Base-by-base conservation (phyloP, 2,888 invertebrate species). In the Megastigmus dorsalis region DNA sequence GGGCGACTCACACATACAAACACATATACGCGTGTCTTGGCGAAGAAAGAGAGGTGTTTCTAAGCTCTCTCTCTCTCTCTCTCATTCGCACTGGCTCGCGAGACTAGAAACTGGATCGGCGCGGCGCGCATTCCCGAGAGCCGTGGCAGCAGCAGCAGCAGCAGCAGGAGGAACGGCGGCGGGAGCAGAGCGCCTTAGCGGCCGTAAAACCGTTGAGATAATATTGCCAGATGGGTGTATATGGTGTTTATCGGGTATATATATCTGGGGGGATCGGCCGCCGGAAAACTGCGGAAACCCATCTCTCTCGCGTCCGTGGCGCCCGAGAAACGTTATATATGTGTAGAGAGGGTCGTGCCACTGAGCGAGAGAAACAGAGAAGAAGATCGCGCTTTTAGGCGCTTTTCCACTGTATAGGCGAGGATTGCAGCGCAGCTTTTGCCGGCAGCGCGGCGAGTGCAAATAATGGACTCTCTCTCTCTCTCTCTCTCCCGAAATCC, bases 181-280 rank as follows among this genome's bases (percentile, higher is more conserved):
- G n/a, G n/a, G n/a, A n/a, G n/a, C n/a, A n/a, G n/a, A n/a, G n/a
- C n/a, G n/a, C n/a, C n/a, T n/a, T n/a, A n/a, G n/a, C 74, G 79
- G 79, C 81, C 80, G 82, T 82, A 82, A 83, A 84, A 83, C 81
- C 82, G 79, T 78, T 83, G 81, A 82, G 82, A 84, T 84, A 84
- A 84, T 84, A 84, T 84, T 84, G 82, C 15, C 18, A 20, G 30
- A 48, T 33, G n/a, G 20, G 13, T 52, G 28, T 82, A 83, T 83
- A 81, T 78, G 81, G 83, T 84, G 83, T 84, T 84, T 84, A 84
- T 84, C 81, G 84, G 79, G n/a, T n/a, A n/a, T n/a, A n/a, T 84
- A 80, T 81, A 81, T 80, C 78, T 77, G 59, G 67, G 63, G 30
- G 7, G 28, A 41, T 66, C 66, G 15, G n/a, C 43, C 23, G 20